phyloP scores from a whole-genome alignment of 1,140 invertebrate genomes.

The Octopus bimaculoides region DNA sequence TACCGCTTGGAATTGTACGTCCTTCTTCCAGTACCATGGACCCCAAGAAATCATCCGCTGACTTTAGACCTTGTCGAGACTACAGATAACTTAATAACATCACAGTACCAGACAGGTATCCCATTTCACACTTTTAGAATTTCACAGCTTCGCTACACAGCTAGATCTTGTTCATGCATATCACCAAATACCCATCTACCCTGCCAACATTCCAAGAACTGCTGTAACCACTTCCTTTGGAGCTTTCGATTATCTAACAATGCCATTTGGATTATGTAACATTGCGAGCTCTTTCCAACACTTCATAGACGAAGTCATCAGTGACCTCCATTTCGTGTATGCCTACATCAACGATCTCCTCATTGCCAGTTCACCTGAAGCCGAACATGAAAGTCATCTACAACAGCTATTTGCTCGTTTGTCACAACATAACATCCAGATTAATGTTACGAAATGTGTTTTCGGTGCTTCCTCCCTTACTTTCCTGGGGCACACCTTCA shows the following conservation, averaged over 20 bases:
- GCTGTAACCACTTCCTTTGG: neutral
- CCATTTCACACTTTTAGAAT: too few species aligned
- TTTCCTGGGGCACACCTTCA: neutral
- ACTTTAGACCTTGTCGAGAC: too few species aligned
- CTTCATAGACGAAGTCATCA: slow-evolving; percentile 20
- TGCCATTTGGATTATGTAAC: slow-evolving; percentile 27
- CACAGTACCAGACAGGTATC: too few species aligned
- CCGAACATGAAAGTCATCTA: slow-evolving; percentile 19
- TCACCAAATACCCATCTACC: too few species aligned
- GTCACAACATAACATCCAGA: neutral
- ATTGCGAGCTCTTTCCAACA: slow-evolving; percentile 25
- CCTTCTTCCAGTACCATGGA: too few species aligned
- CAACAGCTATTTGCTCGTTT: neutral
- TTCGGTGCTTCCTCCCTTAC: neutral
- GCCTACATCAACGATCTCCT: slow-evolving; percentile 27
- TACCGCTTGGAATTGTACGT: too few species aligned
- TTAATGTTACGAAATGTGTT: neutral
- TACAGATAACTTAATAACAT: too few species aligned
- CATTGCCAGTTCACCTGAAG: slow-evolving; percentile 13
- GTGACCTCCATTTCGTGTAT: slow-evolving; percentile 17
- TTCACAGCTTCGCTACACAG: too few species aligned
- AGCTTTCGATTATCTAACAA: slow-evolving; percentile 17
- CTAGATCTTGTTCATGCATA: too few species aligned
- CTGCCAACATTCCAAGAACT: too few species aligned
- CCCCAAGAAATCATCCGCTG: too few species aligned